Evolutionary conservation across 2,113 vertebrate species (phyloP).

Genomic region (Galeopterus variegatus): DNA sequence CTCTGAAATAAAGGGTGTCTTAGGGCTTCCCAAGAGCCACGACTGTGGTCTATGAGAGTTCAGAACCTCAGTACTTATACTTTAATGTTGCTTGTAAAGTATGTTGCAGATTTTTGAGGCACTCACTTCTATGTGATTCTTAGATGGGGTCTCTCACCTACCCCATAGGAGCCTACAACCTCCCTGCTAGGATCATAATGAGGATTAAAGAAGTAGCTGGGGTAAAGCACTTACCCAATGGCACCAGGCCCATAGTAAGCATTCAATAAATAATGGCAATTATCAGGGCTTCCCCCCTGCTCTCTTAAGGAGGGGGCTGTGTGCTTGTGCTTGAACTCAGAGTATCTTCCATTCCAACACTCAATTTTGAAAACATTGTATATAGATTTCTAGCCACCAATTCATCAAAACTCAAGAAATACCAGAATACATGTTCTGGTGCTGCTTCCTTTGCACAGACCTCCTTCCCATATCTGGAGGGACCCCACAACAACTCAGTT

Average conservation of each 20-base stretch:
- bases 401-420: not conserved
- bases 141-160: not conserved
- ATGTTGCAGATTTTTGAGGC: not conserved
- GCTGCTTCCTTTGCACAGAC: not conserved
- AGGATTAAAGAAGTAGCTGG: not conserved
- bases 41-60: not conserved
- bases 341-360: not conserved
- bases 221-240: not conserved
- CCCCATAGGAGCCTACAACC: too few relatives aligned
- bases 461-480: not conserved
- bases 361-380: not conserved
- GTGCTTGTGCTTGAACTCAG: rapidly evolving
- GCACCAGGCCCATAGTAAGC: not conserved
- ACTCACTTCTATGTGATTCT: not conserved
- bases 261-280: not conserved
- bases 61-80: not conserved
- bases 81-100: not conserved
- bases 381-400: not conserved
- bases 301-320: not conserved
- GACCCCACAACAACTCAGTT: not conserved
- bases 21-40: not conserved
- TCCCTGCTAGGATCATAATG: not conserved
- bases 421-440: too few relatives aligned
- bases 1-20: not conserved
- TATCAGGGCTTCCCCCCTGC: too few relatives aligned